Percentiles rank a stretch among this genome's conserved stretches.
These are phyloP conservation scores for Etheostoma perlongum DNA, from an alignment of 2,797 vertebrate species.

Conservation along the genomic window DNA sequence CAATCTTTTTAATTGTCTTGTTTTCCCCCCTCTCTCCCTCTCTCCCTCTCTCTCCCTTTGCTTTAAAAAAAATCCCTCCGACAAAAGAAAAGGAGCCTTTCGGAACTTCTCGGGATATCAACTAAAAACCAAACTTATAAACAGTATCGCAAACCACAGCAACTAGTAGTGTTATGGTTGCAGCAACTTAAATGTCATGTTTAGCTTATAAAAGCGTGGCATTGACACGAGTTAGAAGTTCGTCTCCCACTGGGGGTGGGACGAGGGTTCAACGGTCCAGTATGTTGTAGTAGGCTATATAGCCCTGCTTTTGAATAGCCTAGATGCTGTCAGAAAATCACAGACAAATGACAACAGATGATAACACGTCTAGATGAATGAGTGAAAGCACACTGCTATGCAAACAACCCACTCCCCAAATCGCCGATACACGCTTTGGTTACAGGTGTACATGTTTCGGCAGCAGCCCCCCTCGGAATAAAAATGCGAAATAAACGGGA, in stretches of 20 bases:
- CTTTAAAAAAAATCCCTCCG: constrained; percentile 78
- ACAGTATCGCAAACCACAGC: constrained; percentile 19
- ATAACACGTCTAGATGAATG: neutral
- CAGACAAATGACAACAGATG: constrained; percentile 30
- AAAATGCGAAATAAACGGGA: neutral
- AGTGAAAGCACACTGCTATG: neutral
- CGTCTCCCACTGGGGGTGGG: constrained; percentile 38
- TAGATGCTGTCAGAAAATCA: constrained; percentile 25
- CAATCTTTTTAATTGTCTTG: constrained; percentile 99
- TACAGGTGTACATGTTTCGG: constrained; percentile 61
- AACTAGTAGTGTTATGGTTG: neutral
- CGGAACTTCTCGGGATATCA: constrained; percentile 54
- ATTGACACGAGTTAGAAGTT: constrained; percentile 20
- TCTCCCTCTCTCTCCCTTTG: constrained; percentile 36
- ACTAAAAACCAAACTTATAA: constrained; percentile 53
- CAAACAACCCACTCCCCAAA: neutral
- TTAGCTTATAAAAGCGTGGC: constrained; percentile 9
- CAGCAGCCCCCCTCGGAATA: neutral
- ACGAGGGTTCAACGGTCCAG: constrained; percentile 14
- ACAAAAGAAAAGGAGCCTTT: constrained; percentile 75
- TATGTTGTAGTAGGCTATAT: neutral
- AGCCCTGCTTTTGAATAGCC: neutral
- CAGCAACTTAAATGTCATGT: constrained; percentile 36
- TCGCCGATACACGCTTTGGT: constrained; percentile 26
- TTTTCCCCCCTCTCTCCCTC: constrained; percentile 79